Evolutionary conservation across 2,888 invertebrate genomes (phyloP), one percentile per base, ranked within the genome.

Genomic region (Venustoraphidia nigricollis): DNA sequence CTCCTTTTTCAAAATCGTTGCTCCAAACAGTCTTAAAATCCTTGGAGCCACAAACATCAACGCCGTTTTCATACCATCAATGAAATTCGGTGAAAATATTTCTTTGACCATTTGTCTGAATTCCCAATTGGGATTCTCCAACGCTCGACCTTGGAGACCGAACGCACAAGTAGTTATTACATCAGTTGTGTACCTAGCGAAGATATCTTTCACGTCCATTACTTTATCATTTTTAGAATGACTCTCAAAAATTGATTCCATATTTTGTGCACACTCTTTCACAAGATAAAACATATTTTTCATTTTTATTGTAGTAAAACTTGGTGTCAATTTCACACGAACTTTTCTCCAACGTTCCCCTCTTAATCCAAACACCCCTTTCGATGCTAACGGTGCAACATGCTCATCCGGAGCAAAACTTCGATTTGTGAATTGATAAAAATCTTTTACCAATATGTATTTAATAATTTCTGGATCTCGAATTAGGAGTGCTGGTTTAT

Each of bases 261-360:
- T 55, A 36, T 60, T 56, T 35, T 57, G 51, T 2, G 64, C 62
- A 34, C 65, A 67, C 42, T 67, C 64, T 38, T 61, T 54, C 58
- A 73, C 67, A 35, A 71, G 59, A 0, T 65, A 64, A 34, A 71
- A 64, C 73, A 76, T 73, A 40, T 58, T 60, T 56, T 69, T 75
- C 48, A 77, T 60, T 58, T 75, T 77, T 14, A 71, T 73, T 2
- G 69, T 66, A 1, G 75, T 71, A 55, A 77, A 70, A 1, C 71
- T 68, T 0, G 75, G 75, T 0, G 72, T 68, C 35, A 76, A 58
- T 52, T 72, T 72, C 1, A 65, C 55, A 27, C 77, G 62, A 11
- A 73, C 56, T 36, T 61, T 61, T 55, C 68, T 73, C 77, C 77
- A 78, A 2, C 66, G 65, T 0, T 69, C 67, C 48, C 70, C 71